Evolutionary conservation across 2,113 vertebrate species (phyloP), one percentile per base, ranked within the genome.

Genomic region (Ammospiza nelsoni): DNA sequence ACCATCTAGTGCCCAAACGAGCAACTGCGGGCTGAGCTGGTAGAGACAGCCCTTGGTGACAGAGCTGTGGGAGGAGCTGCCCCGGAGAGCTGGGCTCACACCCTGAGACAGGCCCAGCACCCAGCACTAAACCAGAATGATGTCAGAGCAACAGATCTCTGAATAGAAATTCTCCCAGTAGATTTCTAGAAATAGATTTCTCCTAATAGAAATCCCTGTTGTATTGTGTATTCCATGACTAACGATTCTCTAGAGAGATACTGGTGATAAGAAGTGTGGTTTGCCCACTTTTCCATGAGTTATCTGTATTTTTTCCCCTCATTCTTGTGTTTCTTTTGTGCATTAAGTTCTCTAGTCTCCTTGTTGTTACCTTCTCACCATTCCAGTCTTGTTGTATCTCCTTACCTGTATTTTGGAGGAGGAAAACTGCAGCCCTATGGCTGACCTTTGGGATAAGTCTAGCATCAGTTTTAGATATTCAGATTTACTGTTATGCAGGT

Each of bases 31-130:
- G 15, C 71, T 31, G 28, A 67, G n/a, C 2, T 6, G 66, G 11
- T 4, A 2, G 5, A 12, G 41, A 6, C 6, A 0, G 10, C 12
- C 1, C 20, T 54, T 3, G 35, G 25, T 22, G 71, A 1, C 48
- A 11, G 20, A 61, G 71, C 87, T 48, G 14, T 9, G 63, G 11
- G 20, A 49, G 63, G 62, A 41, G 55, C 29, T 48, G 41, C 41
- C 71, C 9, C 41, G 41, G 25, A 19, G 29, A 4, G 55, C 87
- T 61, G 54, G 41, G 28, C 31, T 90, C 41, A 8, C 55, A 4
- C 11, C 28, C 69, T 9, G 39, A 15, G 14, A 12, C n/a, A 17
- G 44, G 13, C 35, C 9, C 84, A 39, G 29, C 33, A 8, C 31
- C 25, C 9, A 15, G 29, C 54, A 7, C 9, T 25, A 4, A 69